Conservation (phyloP, 2,888 invertebrate species). For the Invenusta paracnida region DNA sequence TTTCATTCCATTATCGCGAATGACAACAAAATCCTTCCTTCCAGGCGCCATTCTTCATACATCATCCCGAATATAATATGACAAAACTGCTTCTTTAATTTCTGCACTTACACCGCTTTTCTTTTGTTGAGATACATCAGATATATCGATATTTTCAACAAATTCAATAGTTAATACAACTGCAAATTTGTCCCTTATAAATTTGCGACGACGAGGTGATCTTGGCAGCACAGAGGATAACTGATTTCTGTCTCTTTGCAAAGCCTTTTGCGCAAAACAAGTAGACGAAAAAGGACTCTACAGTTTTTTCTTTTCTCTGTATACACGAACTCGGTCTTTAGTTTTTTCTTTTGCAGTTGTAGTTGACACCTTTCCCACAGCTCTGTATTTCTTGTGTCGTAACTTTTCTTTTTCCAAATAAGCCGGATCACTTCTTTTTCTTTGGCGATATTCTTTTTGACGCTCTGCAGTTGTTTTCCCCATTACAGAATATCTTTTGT, state of each 20-base stretch:
- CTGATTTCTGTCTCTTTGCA: not conserved
- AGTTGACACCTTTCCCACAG: not conserved
- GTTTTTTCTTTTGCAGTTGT: not conserved
- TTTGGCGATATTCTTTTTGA: not conserved
- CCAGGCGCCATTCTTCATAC: not conserved
- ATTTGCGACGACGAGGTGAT: not conserved
- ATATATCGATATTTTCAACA: not conserved
- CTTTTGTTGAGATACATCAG: not conserved
- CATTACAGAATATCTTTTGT: not conserved
- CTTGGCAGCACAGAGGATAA: not conserved
- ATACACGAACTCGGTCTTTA: not conserved
- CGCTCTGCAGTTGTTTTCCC: not conserved
- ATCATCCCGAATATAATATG: not conserved
- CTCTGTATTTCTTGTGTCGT: not conserved
- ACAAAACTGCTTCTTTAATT: not conserved
- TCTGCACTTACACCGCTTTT: not conserved
- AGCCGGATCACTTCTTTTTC: not conserved
- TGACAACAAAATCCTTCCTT: slow-evolving; percentile 7
- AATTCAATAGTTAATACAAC: not conserved
- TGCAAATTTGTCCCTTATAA: not conserved
- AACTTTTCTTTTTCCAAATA: not conserved
- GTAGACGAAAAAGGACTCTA: not conserved
- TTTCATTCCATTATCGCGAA: slow-evolving; percentile 11
- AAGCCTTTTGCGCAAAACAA: not conserved
- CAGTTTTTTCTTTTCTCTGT: not conserved